phyloP scores from a whole-genome alignment of 2,797 vertebrate species.

The Microhierax caerulescens region DNA sequence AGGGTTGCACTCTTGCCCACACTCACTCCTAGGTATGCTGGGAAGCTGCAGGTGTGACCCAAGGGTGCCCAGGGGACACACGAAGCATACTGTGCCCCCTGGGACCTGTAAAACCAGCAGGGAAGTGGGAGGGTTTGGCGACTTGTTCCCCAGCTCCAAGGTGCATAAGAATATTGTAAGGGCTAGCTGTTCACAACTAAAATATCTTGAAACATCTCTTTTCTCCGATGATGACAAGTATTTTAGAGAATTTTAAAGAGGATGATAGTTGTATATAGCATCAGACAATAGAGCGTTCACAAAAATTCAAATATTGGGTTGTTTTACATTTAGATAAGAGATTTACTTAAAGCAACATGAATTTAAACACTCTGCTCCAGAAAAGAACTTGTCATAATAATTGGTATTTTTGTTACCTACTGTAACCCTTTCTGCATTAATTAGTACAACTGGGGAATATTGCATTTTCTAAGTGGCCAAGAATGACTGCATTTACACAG shows the following conservation, averaged over 20 bases:
- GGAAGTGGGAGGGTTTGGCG: neutral
- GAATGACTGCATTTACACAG: neutral
- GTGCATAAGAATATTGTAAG: neutral
- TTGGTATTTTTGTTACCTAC: neutral
- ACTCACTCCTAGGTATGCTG: neutral
- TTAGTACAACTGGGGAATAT: neutral
- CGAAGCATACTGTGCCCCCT: neutral
- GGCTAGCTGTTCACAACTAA: neutral
- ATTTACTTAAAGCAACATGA: neutral
- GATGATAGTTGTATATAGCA: neutral
- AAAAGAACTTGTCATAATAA: neutral
- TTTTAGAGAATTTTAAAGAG: neutral
- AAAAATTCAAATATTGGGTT: neutral
- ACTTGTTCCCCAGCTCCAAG: neutral
- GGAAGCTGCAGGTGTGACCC: neutral
- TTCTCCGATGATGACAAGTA: neutral
- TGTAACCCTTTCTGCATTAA: neutral
- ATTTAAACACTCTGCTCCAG: neutral
- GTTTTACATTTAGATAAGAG: neutral
- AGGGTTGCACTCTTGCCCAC: neutral
- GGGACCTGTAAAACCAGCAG: neutral
- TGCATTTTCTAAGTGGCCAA: neutral
- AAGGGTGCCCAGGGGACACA: neutral
- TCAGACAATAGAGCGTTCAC: neutral
- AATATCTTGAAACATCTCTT: neutral